Base-by-base conservation (phyloP, 2,113 vertebrate genomes). In the Baryphthengus martii region DNA sequence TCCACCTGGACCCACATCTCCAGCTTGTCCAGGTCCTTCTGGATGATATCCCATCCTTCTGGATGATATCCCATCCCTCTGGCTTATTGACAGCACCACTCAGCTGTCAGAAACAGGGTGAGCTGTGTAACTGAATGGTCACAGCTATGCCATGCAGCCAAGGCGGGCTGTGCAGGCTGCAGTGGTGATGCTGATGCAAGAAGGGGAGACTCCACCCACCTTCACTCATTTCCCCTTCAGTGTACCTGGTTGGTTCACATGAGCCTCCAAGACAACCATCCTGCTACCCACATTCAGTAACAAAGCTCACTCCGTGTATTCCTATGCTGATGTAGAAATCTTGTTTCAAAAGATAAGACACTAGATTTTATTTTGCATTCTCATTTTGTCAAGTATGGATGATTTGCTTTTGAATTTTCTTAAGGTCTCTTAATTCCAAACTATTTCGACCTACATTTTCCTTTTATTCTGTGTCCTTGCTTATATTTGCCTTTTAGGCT, bases 101-200 rank as follows among this genome's bases (percentile, higher is more conserved):
- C n/a, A n/a, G n/a, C n/a, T n/a, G n/a, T n/a, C n/a, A n/a, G n/a
- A n/a, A n/a, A 10, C 26, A n/a, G 82, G 49, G 31, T 35, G 45
- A 93, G 37, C 55, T 55, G 58, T 58, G 63, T 25, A 16, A 56
- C 13, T 10, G 66, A 47, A 70, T 4, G 62, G 75, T 35, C 68
- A 20, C 56, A 35, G 65, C 77, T 62, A 55, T 37, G 9, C 28
- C 0, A 0, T 39, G 84, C 76, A 83, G 58, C 35, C 7, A 5
- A 24, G 39, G 18, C 11, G 37, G 49, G 21, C 33, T n/a, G 40
- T 37, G 58, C 70, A 61, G 85, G 71, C 50, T 58, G 45, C 29
- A 28, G 62, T 5, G 40, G 62, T 0, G 1, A 18, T 25, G 31
- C 5, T 25, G 11, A 35, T 6, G 42, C 0, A 0, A 81, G 50